Evolutionary conservation across 1,140 invertebrate species (phyloP).

Genomic region (Drepana arcuata): DNA sequence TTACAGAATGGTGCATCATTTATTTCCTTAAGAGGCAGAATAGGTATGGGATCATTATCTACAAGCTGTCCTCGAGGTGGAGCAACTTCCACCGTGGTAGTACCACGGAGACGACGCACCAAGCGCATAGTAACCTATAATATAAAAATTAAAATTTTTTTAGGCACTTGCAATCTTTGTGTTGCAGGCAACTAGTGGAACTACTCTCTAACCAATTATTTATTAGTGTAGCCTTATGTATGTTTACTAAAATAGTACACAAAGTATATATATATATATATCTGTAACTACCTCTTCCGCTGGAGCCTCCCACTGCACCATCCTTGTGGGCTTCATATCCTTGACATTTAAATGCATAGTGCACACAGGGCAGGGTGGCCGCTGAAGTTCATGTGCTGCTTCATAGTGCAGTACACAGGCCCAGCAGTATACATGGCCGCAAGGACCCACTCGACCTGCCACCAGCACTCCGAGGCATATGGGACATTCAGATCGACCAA

Average conservation of each 20-base stretch:
- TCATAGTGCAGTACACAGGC: slow-evolving; percentile 95
- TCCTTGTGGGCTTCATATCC: slow-evolving; percentile 78
- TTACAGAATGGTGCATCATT: slow-evolving; percentile 77
- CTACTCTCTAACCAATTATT: no score
- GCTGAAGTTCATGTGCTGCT: slow-evolving; percentile 80
- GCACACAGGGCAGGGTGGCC: slow-evolving; percentile 90
- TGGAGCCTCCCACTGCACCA: slow-evolving; percentile 47
- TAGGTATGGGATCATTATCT: slow-evolving; percentile 42
- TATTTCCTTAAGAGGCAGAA: slow-evolving; percentile 68
- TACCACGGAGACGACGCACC: slow-evolving; percentile 88
- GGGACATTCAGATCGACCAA: slow-evolving; percentile 85
- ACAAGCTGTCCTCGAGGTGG: slow-evolving; percentile 73
- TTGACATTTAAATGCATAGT: slow-evolving; percentile 82
- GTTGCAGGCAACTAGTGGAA: no score
- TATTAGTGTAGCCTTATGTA: no score
- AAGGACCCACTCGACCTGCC: slow-evolving; percentile 92
- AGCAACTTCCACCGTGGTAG: slow-evolving; percentile 80
- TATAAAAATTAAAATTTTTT: no score
- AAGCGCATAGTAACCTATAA: slow-evolving; percentile 82
- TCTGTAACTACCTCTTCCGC: slow-evolving; percentile 48
- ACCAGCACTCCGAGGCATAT: slow-evolving; percentile 90
- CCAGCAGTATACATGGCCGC: slow-evolving; percentile 97
- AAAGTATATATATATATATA: no score
- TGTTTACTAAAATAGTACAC: no score
- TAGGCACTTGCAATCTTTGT: no score